A percentile compares a stretch with the other conserved stretches of the same genome.
Evolutionary conservation across 2,797 vertebrate genomes (phyloP).

Genomic region (Lepidocolaptes lacrymiger): DNA sequence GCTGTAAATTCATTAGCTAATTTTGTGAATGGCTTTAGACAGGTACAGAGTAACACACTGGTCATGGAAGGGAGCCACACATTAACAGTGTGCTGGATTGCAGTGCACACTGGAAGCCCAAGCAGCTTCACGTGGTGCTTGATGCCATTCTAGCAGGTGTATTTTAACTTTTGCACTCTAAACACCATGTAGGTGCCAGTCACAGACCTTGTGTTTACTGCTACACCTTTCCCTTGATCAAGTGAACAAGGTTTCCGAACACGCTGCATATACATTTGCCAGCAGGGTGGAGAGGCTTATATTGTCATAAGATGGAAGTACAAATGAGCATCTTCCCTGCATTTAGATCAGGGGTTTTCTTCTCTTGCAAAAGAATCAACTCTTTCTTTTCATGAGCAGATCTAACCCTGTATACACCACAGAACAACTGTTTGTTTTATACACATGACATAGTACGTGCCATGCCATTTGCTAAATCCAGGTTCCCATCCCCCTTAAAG

Average conservation of each 20-base stretch:
- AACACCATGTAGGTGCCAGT: fast-evolving
- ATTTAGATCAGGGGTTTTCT: background rate
- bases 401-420: background rate
- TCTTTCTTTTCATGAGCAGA: background rate
- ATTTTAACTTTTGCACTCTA: background rate
- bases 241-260: background rate
- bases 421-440: background rate
- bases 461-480: background rate
- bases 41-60: fast-evolving
- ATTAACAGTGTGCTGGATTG: fast-evolving
- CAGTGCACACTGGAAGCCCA: fast-evolving
- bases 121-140: background rate
- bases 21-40: background rate
- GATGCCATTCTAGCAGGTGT: background rate
- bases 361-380: background rate
- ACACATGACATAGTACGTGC: background rate
- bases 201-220: background rate
- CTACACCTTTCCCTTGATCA: background rate
- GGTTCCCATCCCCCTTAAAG: constrained; percentile 12
- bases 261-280: background rate
- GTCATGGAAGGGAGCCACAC: background rate
- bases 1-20: background rate
- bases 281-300: fast-evolving
- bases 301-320: background rate
- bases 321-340: background rate